Conservation (phyloP, 2,888 invertebrate species). For the Campopleginae sp. region DNA sequence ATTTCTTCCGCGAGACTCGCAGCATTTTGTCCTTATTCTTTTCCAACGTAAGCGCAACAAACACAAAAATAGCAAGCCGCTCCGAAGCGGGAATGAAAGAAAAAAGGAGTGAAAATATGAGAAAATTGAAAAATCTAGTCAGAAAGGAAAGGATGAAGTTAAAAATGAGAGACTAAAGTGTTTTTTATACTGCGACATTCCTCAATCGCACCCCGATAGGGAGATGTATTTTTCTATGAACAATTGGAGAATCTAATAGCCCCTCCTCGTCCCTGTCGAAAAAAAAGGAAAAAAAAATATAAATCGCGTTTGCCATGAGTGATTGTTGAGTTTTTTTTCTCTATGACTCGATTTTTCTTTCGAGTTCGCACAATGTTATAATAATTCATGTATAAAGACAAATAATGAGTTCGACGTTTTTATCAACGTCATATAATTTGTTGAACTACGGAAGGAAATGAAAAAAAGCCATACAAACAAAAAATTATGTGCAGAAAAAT, state of each 20-base stretch:
- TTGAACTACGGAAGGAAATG: constrained; percentile 28
- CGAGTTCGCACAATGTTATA: constrained; percentile 61
- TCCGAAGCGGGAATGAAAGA: constrained; percentile 46
- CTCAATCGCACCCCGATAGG: constrained; percentile 61
- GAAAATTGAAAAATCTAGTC: constrained; percentile 66
- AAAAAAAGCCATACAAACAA: not conserved
- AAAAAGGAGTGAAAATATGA: constrained; percentile 19
- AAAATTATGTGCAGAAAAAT: not conserved
- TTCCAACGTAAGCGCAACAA: constrained; percentile 38
- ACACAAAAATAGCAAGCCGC: constrained; percentile 42
- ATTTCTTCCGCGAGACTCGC: constrained; percentile 42
- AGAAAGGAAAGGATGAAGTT: constrained; percentile 44
- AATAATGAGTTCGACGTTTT: constrained; percentile 28
- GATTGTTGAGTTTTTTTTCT: constrained; percentile 36
- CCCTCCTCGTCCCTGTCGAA: not conserved
- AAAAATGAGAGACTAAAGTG: constrained; percentile 53
- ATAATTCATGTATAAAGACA: constrained; percentile 27
- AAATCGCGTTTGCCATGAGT: constrained; percentile 56
- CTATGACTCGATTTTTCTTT: constrained; percentile 44
- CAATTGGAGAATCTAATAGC: constrained; percentile 62
- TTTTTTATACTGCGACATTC: constrained; percentile 70
- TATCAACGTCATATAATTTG: constrained; percentile 29
- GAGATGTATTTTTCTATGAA: constrained; percentile 66
- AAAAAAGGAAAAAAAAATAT: constrained; percentile 33
- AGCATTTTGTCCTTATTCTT: constrained; percentile 1